phyloP scores from a whole-genome alignment of 2,797 vertebrate genomes.

The Ataeniobius toweri region DNA sequence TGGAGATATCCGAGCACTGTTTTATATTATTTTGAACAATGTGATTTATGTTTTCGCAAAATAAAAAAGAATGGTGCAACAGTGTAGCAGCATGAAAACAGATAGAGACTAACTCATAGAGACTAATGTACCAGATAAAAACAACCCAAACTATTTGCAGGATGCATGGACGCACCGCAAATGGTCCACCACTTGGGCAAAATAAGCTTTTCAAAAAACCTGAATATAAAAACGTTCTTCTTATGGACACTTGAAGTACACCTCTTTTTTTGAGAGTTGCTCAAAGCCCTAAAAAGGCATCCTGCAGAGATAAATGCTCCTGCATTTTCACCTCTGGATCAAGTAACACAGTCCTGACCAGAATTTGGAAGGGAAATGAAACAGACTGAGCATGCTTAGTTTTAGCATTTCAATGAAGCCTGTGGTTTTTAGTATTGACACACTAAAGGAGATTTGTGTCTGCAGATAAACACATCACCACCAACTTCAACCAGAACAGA shows the following conservation, averaged over 20 bases:
- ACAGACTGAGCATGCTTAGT: slow-evolving; percentile 1
- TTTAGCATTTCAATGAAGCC: background rate
- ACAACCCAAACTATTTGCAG: background rate
- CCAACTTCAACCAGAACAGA: background rate
- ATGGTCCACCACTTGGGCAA: background rate
- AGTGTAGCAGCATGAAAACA: background rate
- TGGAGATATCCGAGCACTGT: too few relatives aligned
- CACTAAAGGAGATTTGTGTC: background rate
- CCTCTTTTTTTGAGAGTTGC: background rate
- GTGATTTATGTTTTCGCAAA: background rate
- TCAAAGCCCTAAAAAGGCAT: slow-evolving; percentile 4
- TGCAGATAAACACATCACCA: background rate
- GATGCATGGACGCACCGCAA: background rate
- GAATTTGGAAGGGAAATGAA: background rate
- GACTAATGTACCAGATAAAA: background rate
- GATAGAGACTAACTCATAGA: background rate
- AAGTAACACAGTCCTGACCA: background rate
- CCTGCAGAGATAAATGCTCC: background rate
- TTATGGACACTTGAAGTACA: background rate
- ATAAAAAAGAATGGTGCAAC: background rate
- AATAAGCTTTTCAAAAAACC: background rate
- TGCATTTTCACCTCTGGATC: background rate
- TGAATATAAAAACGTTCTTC: background rate
- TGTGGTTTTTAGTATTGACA: background rate
- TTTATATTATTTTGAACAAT: background rate